Conservation (phyloP, 2,797 vertebrate genomes). For the Phrynocephalus guinanensis region DNA sequence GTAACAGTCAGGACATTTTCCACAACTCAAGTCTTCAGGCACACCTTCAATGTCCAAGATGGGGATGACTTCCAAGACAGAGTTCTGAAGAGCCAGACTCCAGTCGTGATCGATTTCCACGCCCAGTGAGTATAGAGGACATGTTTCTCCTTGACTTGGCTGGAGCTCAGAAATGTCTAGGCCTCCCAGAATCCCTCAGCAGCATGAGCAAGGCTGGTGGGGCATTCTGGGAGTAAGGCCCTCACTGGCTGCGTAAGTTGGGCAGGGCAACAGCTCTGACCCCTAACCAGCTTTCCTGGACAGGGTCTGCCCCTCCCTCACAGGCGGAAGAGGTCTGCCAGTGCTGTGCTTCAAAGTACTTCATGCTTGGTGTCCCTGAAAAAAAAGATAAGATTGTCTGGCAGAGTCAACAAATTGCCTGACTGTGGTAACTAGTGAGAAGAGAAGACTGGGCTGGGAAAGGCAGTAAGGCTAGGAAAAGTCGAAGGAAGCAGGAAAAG, state of each 20-base stretch:
- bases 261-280: background rate
- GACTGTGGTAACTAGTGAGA: too few species aligned
- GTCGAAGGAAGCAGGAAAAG: too few species aligned
- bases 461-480: too few species aligned
- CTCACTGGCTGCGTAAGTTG: too few species aligned
- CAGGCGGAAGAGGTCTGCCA: background rate
- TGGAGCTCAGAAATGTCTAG: background rate
- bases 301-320: background rate
- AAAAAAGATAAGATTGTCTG: background rate
- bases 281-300: background rate
- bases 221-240: background rate
- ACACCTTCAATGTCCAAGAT: conserved; percentile 92
- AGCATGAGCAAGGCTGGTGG: background rate
- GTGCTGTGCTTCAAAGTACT: background rate
- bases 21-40: conserved; percentile 68
- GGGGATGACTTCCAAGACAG: conserved; percentile 92
- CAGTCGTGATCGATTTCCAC: conserved; percentile 93
- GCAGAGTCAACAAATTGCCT: background rate
- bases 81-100: conserved; percentile 91
- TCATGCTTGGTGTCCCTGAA: background rate
- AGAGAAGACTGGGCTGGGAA: too few species aligned
- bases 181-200: background rate
- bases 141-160: background rate
- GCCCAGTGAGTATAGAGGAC: conserved; percentile 87
- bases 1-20: conserved; percentile 63